Evolutionary conservation across 2,888 invertebrate species (phyloP).

Genomic region (Enoplolaimus lenunculus): DNA sequence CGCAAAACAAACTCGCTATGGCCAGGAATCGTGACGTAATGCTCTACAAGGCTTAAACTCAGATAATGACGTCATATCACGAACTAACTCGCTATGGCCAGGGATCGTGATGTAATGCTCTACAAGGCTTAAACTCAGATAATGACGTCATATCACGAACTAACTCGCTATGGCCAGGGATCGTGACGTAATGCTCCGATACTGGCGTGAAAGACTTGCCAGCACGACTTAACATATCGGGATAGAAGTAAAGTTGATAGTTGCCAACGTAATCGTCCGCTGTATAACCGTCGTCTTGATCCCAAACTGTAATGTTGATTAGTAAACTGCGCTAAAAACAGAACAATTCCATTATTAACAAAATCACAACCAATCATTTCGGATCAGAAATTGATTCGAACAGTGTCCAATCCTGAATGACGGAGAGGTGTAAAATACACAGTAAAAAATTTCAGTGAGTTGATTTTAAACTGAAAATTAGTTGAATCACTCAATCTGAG

Average conservation of each 20-base stretch:
- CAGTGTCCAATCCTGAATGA: too few species aligned
- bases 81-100: slow-evolving; percentile 11
- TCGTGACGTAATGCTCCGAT: neutral
- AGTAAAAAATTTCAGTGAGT: too few species aligned
- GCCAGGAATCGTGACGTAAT: slow-evolving; percentile 5
- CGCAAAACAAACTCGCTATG: slow-evolving; percentile 16
- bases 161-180: slow-evolving; percentile 12
- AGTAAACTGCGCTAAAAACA: neutral
- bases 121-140: neutral
- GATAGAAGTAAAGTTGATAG: neutral
- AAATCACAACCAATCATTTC: too few species aligned
- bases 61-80: too few species aligned
- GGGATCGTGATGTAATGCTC: slow-evolving; percentile 6
- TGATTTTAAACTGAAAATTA: too few species aligned
- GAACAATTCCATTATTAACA: too few species aligned
- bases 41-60: neutral
- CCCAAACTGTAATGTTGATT: slow-evolving; percentile 9
- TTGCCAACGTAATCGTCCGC: slow-evolving; percentile 12
- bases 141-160: too few species aligned
- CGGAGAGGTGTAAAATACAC: too few species aligned
- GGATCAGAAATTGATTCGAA: too few species aligned
- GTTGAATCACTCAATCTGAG: too few species aligned
- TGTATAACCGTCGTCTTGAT: slow-evolving; percentile 6
- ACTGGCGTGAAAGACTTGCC: neutral
- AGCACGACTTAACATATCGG: neutral